Conservation (phyloP, 2,113 vertebrate genomes). For the Chaetops frenatus region DNA sequence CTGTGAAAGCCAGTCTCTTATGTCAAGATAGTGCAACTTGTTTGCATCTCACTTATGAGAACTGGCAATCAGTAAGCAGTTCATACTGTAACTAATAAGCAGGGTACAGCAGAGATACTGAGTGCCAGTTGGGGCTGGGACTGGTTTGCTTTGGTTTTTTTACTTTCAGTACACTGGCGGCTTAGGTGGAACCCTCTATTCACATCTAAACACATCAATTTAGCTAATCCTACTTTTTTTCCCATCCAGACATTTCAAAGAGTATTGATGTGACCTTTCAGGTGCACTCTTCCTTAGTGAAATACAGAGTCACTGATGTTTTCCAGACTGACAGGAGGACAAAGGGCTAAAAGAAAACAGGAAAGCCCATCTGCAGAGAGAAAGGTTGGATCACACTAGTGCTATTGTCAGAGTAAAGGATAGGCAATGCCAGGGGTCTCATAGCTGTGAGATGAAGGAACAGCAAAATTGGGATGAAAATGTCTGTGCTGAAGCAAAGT, state of each 20-base stretch:
- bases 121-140: not conserved
- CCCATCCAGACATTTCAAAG: not conserved
- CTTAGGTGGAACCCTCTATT: not conserved
- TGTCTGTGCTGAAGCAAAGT: not conserved
- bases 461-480: not conserved
- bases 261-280: not conserved
- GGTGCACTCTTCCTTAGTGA: not conserved
- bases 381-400: not conserved
- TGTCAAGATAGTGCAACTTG: not conserved
- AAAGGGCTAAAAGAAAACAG: not conserved
- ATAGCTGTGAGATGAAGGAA: not conserved
- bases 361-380: not conserved
- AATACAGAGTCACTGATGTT: not conserved
- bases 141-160: not conserved
- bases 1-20: not conserved
- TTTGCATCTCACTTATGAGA: not conserved
- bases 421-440: not conserved
- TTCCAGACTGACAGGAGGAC: not conserved
- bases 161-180: not conserved
- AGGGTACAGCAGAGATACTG: not conserved
- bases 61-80: not conserved
- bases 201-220: not conserved
- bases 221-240: not conserved
- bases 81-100: not conserved
- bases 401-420: not conserved